Conservation (phyloP, 1,140 invertebrate species). For the Atopsyche davidsoni region DNA sequence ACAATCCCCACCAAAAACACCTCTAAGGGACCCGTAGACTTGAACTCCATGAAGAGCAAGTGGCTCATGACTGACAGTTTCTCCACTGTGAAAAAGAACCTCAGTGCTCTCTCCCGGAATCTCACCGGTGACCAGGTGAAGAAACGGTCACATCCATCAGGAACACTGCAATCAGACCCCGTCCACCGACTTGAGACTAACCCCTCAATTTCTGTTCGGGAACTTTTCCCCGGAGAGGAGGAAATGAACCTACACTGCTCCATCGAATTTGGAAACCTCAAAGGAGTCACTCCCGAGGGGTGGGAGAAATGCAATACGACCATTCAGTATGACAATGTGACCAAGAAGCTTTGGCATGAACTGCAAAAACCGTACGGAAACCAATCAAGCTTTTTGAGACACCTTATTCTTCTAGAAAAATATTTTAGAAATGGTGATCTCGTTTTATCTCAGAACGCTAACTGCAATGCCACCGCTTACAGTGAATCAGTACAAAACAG, state of each 20-base stretch:
- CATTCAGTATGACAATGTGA: slow-evolving; percentile 76
- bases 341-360: slow-evolving; percentile 71
- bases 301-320: slow-evolving; percentile 74
- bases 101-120: slow-evolving; percentile 45
- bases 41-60: slow-evolving; percentile 45
- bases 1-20: slow-evolving; percentile 38
- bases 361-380: slow-evolving; percentile 79
- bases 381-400: slow-evolving; percentile 73
- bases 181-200: slow-evolving; percentile 59
- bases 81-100: slow-evolving; percentile 45
- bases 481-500: slow-evolving; percentile 73
- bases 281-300: slow-evolving; percentile 64
- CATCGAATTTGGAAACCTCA: slow-evolving; percentile 62
- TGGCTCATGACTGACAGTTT: slow-evolving; percentile 48
- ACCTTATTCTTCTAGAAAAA: slow-evolving; percentile 74
- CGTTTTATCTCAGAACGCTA: slow-evolving; percentile 63
- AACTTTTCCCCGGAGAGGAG: slow-evolving; percentile 72
- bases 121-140: slow-evolving; percentile 37
- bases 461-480: slow-evolving; percentile 67
- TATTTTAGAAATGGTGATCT: slow-evolving; percentile 73
- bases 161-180: slow-evolving; percentile 41
- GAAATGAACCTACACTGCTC: slow-evolving; percentile 70
- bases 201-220: slow-evolving; percentile 72
- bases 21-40: slow-evolving; percentile 35
- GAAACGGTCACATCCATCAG: slow-evolving; percentile 33